Percentiles rank a stretch among this genome's conserved stretches.
phyloP scores from a whole-genome alignment of 2,113 vertebrate species.

The Trogon surrucura region DNA sequence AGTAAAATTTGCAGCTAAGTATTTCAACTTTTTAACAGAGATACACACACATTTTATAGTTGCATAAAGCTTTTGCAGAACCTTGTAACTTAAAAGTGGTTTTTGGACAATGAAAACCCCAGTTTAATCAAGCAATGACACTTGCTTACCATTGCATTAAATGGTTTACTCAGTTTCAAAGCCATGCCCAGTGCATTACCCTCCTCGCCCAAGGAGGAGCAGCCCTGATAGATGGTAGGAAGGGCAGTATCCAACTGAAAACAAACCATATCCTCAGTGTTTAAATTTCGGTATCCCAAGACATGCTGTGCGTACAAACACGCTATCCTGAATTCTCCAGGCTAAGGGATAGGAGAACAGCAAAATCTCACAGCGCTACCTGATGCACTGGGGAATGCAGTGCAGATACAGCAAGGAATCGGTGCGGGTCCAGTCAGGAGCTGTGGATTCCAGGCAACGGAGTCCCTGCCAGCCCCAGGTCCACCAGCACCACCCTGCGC shows the following conservation, averaged over 20 bases:
- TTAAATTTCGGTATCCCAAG: background rate
- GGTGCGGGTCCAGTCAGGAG: fast-evolving
- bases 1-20: slow-evolving; percentile 18
- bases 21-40: background rate
- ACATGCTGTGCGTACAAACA: background rate
- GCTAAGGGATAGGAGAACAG: background rate
- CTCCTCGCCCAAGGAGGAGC: background rate
- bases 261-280: background rate
- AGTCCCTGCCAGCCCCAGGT: background rate
- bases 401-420: background rate
- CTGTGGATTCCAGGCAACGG: background rate
- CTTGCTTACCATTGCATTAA: background rate
- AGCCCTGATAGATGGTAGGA: background rate
- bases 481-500: background rate
- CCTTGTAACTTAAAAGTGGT: background rate
- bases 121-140: background rate
- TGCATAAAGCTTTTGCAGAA: background rate
- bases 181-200: background rate
- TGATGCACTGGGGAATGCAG: background rate
- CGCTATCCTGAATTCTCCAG: background rate
- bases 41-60: background rate
- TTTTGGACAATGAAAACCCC: background rate
- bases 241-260: background rate
- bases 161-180: background rate
- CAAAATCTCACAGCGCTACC: background rate